Base-by-base conservation (phyloP, 2,888 invertebrate genomes). In the Dolichomitus sp. region DNA sequence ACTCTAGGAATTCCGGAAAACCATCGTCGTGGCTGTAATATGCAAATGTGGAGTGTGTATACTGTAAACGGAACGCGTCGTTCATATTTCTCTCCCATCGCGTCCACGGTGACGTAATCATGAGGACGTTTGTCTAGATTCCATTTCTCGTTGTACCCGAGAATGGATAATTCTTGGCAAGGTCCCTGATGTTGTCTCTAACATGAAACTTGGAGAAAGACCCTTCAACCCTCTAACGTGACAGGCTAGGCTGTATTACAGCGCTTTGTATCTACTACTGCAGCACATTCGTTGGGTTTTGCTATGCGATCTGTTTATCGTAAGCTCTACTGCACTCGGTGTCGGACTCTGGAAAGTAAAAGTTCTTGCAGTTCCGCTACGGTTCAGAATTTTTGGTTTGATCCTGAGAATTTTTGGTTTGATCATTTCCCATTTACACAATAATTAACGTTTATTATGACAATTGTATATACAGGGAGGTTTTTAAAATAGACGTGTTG, bases 11-110 rank as follows among this genome's bases (percentile, higher is more conserved):
- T 76, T 70, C 80, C 57, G 54, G 69, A 70, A 80, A 80, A 14
- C 57, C 65, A 80, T 75, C 75, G 69, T 80, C 75, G 69, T 80
- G 65, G 54, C 80, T 75, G 48, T 80, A 75, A 65, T 80, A 68
- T 63, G 63, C 70, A 52, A 63, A 75, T 59, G 63, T 37, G 4
- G 45, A 7, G 40, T 48, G 66, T 79, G 59, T 66, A 66, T 66
- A 66, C 70, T 54, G 33, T n/a, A 50, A 11, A 19, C 66, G 75
- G 54, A 40, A 57, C 54, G 57, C 65, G 61, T 74, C 68, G 61
- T 42, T 74, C 50, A 69, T 80, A 74, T 80, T 80, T 69, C 68
- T 61, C 74, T 73, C 52, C 59, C 37, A 33, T 45, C 59, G 59
- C 68, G 50, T 68, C 68, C 68, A 59, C 68, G 30, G n/a, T 42